Evolutionary conservation across 35 echinoderm and acorn worm species (phyloP).

Genomic region (Eucidaris tribuloides): DNA sequence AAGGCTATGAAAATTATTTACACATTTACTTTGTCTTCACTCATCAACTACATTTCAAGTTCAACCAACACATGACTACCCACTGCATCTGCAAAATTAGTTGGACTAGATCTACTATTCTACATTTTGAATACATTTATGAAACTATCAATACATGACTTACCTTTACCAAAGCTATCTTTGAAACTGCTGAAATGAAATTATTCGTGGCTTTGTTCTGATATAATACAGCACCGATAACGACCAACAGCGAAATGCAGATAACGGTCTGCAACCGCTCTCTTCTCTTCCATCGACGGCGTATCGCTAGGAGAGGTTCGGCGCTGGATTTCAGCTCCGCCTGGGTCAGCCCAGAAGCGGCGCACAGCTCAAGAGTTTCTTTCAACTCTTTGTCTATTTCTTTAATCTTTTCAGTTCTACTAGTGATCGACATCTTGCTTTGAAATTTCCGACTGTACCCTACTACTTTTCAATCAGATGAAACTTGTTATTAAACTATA

Average conservation of each 20-base stretch:
- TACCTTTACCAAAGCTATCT: constrained; percentile 6
- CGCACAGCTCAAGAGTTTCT: background rate
- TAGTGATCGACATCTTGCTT: too few relatives aligned
- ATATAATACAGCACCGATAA: background rate
- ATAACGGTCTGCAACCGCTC: background rate
- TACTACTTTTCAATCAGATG: too few relatives aligned
- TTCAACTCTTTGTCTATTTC: background rate
- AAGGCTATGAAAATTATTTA: background rate
- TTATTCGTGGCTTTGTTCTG: background rate
- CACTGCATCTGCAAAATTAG: background rate
- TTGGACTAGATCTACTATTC: too few relatives aligned
- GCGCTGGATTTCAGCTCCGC: background rate
- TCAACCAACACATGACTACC: background rate
- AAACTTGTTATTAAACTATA: too few relatives aligned
- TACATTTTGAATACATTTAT: background rate
- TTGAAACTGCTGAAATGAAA: background rate
- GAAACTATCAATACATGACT: background rate
- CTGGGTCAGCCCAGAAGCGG: background rate
- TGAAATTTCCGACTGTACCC: too few relatives aligned
- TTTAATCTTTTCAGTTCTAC: background rate
- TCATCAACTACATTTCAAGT: background rate
- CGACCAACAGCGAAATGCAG: background rate
- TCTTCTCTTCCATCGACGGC: background rate
- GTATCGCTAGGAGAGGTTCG: background rate
- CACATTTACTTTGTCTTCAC: background rate